Conservation (phyloP, 2,888 invertebrate species). For the Scaptomyza caliginosa region DNA sequence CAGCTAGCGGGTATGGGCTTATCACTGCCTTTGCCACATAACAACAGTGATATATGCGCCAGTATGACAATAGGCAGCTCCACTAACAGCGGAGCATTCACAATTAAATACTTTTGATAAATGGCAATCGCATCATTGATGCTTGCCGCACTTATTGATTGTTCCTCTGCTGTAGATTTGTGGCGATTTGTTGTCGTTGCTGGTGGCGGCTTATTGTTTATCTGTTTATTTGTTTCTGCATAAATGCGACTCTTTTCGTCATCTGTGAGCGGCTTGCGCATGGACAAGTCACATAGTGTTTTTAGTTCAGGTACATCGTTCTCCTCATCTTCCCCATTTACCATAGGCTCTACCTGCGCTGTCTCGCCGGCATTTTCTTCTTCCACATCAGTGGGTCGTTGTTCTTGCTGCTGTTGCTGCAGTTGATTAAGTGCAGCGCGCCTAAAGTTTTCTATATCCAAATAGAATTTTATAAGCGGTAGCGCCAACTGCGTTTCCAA, state of each 20-base stretch:
- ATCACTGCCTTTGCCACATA: constrained; percentile 69
- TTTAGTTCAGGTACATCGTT: constrained; percentile 83
- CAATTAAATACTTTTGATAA: constrained; percentile 83
- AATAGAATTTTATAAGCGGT: constrained; percentile 89
- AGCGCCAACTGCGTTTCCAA: constrained; percentile 90
- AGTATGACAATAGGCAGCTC: constrained; percentile 81
- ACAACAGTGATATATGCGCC: constrained; percentile 81
- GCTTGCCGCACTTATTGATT: constrained; percentile 64
- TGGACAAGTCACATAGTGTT: constrained; percentile 82
- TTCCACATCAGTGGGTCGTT: constrained; percentile 18
- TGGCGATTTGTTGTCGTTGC: constrained; percentile 1
- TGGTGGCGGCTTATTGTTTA: constrained; percentile 34
- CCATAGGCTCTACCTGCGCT: neutral
- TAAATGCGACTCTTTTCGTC: constrained; percentile 84
- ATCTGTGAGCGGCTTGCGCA: constrained; percentile 83
- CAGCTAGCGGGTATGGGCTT: constrained; percentile 85
- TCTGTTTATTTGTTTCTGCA: constrained; percentile 82
- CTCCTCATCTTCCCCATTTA: constrained; percentile 26
- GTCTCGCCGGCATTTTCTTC: neutral
- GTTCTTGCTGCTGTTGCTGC: constrained; percentile 61
- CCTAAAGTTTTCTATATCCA: constrained; percentile 90
- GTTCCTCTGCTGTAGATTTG: constrained; percentile 45
- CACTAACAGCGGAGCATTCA: constrained; percentile 78
- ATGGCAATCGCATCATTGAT: constrained; percentile 83
- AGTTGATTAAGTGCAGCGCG: constrained; percentile 78